Base-by-base conservation (phyloP, 2,888 invertebrate species). In the Rhogogaster chlorosoma region DNA sequence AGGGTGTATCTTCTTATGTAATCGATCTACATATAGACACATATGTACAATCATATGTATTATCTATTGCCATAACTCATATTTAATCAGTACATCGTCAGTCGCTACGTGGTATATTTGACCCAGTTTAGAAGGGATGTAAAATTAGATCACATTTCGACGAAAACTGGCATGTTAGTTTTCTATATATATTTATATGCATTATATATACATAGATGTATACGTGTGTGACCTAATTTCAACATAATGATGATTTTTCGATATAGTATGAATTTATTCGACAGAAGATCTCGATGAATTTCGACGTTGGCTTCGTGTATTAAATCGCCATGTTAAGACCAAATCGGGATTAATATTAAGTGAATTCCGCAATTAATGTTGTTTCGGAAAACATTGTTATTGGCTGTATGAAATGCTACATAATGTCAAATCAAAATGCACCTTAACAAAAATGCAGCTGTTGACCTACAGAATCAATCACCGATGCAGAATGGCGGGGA, bases 401-500 rank as follows among this genome's bases (percentile, higher is more conserved):
- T 42, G 38, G 38, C 22, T 38, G 36, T 12, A 32, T 38, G 3
- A 57, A 61, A 80, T 80, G 22, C 80, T 38, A 26, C 12, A 61
- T 61, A 80, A 80, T 70, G 67, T 83, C 42, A 70, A 82, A 83
- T 83, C 64, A 64, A 45, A 64, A 78, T 78, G 38, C 84, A 89
- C 93, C 93, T 93, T 93, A 93, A 93, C 93, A 90, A 87, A 90
- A 90, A 91, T 89, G 91, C 95, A 97, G 97, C 97, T 94, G 97
- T 97, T 94, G 97, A 97, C 93, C 94, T 97, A 90, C 97, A 97
- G 95, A 97, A 96, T 89, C 97, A 97, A 94, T 96, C 96, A 88
- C 96, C 97, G 90, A 95, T 97, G 94, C 96, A 97, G 93, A 96
- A 96, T 89, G 97, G 97, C 94, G 96, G 96, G 93, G 97, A 97